Percentiles rank a stretch among this genome's conserved stretches.
phyloP scores from a whole-genome alignment of 2,113 vertebrate genomes.

The Protomyctophum bolini region DNA sequence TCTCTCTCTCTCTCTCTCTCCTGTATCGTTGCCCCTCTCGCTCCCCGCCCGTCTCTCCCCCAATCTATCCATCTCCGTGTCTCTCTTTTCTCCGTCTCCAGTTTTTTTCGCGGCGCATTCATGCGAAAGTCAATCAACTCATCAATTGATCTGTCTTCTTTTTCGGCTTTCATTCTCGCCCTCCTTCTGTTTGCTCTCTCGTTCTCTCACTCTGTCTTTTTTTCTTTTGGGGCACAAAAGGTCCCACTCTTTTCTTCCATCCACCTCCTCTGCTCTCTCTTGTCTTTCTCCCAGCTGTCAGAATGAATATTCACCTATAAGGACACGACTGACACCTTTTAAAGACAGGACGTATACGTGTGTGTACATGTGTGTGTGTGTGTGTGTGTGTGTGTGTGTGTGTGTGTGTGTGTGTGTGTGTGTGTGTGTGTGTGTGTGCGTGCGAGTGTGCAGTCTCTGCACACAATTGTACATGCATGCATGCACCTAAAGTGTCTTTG shows the following conservation, averaged over 20 bases:
- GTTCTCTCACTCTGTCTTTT: neutral
- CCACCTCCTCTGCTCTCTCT: slow-evolving; percentile 10
- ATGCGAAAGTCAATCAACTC: too few species aligned
- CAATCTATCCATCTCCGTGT: too few species aligned
- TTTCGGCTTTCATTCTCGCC: too few species aligned
- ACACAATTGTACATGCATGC: too few species aligned
- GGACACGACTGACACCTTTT: slow-evolving; percentile 62
- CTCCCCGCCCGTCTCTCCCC: neutral
- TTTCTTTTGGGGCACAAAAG: slow-evolving; percentile 3
- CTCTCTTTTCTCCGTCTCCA: too few species aligned
- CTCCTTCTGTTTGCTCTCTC: neutral
- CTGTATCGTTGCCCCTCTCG: neutral
- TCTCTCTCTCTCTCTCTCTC: neutral
- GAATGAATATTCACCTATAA: slow-evolving; percentile 55
- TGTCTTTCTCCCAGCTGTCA: slow-evolving; percentile 47
- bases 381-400: slow-evolving; percentile 26
- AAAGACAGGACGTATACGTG: slow-evolving; percentile 9
- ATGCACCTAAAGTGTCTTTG: too few species aligned
- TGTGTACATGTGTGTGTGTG: slow-evolving; percentile 18
- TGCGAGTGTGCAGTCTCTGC: neutral
- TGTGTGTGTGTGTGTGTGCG: neutral
- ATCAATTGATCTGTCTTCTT: too few species aligned
- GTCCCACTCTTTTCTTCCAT: neutral
- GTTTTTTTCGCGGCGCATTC: too few species aligned
- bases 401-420: slow-evolving; percentile 23